A percentile compares a stretch with the other conserved stretches of the same genome.
Conservation (phyloP, 1,140 invertebrate species). For the Drosophila subpulchrella region DNA sequence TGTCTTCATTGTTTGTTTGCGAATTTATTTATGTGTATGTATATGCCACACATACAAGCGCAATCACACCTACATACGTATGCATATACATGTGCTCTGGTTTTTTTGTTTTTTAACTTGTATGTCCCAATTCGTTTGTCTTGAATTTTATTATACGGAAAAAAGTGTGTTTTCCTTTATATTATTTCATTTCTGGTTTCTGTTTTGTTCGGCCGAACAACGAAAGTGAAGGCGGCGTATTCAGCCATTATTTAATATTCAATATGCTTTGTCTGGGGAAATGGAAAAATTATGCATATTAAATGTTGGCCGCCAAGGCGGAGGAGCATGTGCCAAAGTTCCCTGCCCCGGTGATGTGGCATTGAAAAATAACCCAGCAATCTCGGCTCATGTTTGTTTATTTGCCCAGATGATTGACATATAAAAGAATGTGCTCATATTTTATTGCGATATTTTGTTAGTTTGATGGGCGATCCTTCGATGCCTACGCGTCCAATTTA, state of each 20-base stretch:
- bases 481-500: constrained; percentile 62
- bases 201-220: constrained; percentile 21
- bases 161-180: constrained; percentile 71
- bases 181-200: constrained; percentile 36
- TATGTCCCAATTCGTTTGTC: constrained; percentile 76
- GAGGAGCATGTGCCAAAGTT: constrained; percentile 47
- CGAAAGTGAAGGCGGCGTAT: constrained; percentile 30
- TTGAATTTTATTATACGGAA: constrained; percentile 74
- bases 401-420: constrained; percentile 73
- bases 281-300: constrained; percentile 82
- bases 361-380: constrained; percentile 54
- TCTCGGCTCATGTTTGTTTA: constrained; percentile 48
- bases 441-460: constrained; percentile 75
- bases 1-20: constrained; percentile 51
- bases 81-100: constrained; percentile 3
- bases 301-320: constrained; percentile 57
- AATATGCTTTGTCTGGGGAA: constrained; percentile 77
- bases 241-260: constrained; percentile 76
- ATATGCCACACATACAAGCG: constrained; percentile 16
- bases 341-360: constrained; percentile 26
- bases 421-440: constrained; percentile 45
- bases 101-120: constrained; percentile 59
- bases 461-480: constrained; percentile 64
- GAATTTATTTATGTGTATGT: constrained; percentile 62
- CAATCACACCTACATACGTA: background rate